Base-by-base conservation (phyloP, 2,888 invertebrate species). In the Eucriotettix oculatus region DNA sequence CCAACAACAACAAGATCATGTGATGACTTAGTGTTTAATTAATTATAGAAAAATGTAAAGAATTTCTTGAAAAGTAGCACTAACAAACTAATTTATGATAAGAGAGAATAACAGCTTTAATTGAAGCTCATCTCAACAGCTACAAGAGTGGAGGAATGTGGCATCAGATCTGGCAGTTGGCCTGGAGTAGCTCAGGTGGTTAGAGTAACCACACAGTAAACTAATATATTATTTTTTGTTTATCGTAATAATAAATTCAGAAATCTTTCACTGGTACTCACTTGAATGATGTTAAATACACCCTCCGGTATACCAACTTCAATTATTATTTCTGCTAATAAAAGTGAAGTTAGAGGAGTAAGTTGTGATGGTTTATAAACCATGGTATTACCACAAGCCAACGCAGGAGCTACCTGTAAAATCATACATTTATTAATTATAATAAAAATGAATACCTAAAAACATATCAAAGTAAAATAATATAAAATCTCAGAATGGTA, bases 331-430 rank as follows among this genome's bases (percentile, higher is more conserved):
- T 79, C 78, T 1, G 73, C 79, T 59, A 80, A 67, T 63, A 76
- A 68, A 16, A 78, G 74, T 17, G 79, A 76, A 11, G 78, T 76
- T 2, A 76, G 68, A 0, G 80, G 79, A 0, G 79, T 78, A 52
- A 78, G 71, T 52, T 75, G 78, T 11, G 78, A 77, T 11, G 80
- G 80, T 66, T 80, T 80, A 67, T 76, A 79, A 14, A 80, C 74
- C 64, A 80, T 69, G 1, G 77, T 69, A 65, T 80, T 80, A 17
- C 80, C 80, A 69, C 76, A 76, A 3, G 77, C 78, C 17, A 79
- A 68, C 0, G 69, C 68, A 42, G 69, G 69, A n/a, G 68, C 69
- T 70, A 67, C 66, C 68, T 68, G 61, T 10, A 57, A 58, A n/a
- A 17, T 9, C 14, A 29, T 12, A 55, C n/a, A 54, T 17, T 2